These are phyloP conservation scores for Microctonus aethiopoides DNA, from an alignment of 2,888 invertebrate species.

Conservation along the genomic window DNA sequence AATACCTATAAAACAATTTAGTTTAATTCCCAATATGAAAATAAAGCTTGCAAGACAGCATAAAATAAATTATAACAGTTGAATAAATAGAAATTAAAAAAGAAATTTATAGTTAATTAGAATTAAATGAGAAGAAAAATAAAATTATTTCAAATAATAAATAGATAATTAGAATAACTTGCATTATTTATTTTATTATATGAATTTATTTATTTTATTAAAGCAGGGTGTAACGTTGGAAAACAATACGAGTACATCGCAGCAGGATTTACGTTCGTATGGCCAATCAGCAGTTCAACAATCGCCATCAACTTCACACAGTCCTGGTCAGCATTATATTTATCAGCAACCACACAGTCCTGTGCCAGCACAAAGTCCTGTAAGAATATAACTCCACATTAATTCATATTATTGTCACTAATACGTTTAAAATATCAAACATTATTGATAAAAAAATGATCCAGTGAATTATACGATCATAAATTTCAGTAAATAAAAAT, in stretches of 20 bases:
- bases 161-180: constrained; percentile 2
- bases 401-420: too few relatives aligned
- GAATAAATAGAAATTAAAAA: not conserved
- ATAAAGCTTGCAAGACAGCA: not conserved
- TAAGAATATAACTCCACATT: constrained; percentile 47
- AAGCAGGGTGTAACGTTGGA: constrained; percentile 73
- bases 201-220: constrained; percentile 38
- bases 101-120: not conserved
- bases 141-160: constrained; percentile 13
- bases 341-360: constrained; percentile 64
- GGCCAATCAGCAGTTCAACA: constrained; percentile 59
- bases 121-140: not conserved
- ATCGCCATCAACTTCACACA: constrained; percentile 54
- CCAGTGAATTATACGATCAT: too few relatives aligned
- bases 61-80: not conserved
- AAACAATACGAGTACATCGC: constrained; percentile 74
- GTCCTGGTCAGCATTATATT: constrained; percentile 60
- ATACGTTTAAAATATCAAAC: too few relatives aligned
- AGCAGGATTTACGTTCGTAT: constrained; percentile 69
- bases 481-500: too few relatives aligned
- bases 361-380: constrained; percentile 63
- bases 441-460: too few relatives aligned
- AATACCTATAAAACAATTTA: not conserved
- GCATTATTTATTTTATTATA: constrained; percentile 2
- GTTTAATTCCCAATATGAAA: not conserved